These are phyloP conservation scores for Tangara arthus DNA, from an alignment of 2,797 vertebrate genomes.

Conservation along the genomic window DNA sequence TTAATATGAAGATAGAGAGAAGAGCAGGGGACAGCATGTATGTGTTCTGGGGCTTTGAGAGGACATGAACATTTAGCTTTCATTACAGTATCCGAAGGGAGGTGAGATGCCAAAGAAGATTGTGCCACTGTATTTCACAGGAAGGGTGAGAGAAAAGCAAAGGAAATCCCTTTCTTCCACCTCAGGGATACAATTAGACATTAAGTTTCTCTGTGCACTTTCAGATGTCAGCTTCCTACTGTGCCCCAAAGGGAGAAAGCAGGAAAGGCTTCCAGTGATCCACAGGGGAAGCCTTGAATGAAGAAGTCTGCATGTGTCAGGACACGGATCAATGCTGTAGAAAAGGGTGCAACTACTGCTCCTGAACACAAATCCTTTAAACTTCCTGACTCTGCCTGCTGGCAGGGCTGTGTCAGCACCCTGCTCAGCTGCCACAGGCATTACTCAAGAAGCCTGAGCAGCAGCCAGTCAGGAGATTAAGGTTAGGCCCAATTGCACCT, in stretches of 20 bases:
- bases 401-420: not conserved
- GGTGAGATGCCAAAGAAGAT: not conserved
- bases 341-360: not conserved
- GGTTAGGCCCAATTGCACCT: not conserved
- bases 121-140: not conserved
- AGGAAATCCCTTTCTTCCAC: not conserved
- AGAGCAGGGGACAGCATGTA: not conserved
- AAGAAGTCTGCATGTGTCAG: not conserved
- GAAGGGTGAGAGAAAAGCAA: not conserved
- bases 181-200: not conserved
- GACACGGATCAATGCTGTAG: accelerated
- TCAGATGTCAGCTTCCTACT: not conserved
- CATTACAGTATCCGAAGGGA: not conserved
- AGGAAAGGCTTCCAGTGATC: not conserved
- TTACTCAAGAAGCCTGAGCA: not conserved
- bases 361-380: not conserved
- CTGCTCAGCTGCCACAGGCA: not conserved
- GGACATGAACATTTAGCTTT: not conserved
- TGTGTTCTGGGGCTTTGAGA: not conserved
- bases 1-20: not conserved
- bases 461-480: not conserved
- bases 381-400: not conserved
- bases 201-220: not conserved
- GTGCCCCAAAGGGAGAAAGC: not conserved
- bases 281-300: not conserved